These are phyloP conservation scores for Parnassius glacialis DNA, from an alignment of 2,888 invertebrate genomes.

Conservation along the genomic window DNA sequence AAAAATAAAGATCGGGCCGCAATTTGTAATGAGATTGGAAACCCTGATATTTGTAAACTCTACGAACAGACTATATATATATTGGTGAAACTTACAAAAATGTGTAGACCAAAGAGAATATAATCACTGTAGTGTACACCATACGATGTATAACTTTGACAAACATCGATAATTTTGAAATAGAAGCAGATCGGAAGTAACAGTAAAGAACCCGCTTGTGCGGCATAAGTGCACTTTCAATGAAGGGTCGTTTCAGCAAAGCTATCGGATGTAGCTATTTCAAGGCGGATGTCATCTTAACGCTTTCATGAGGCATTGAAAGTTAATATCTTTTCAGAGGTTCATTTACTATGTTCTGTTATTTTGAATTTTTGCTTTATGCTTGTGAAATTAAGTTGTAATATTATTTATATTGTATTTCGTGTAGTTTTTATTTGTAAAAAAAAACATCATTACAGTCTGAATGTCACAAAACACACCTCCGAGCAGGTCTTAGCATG, in stretches of 20 bases:
- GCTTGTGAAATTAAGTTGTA: neutral
- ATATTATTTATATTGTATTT: too few relatives aligned
- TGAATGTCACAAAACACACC: too few relatives aligned
- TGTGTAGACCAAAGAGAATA: too few relatives aligned
- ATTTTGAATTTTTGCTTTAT: neutral
- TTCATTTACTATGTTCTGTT: neutral
- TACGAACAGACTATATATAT: too few relatives aligned
- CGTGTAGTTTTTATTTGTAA: too few relatives aligned
- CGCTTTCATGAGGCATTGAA: neutral
- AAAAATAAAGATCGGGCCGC: too few relatives aligned
- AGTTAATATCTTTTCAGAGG: conserved; percentile 1
- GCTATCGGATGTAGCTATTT: conserved; percentile 10
- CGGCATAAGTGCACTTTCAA: neutral
- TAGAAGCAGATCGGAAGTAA: neutral
- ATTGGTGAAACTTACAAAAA: too few relatives aligned
- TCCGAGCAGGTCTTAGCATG: too few relatives aligned
- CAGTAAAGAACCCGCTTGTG: neutral
- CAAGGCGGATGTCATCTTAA: conserved; percentile 4
- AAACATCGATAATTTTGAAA: neutral
- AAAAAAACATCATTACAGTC: too few relatives aligned
- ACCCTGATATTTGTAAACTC: too few relatives aligned
- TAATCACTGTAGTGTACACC: too few relatives aligned
- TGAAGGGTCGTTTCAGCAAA: conserved; percentile 8
- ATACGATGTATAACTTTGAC: neutral
- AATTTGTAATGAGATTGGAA: too few relatives aligned